A percentile compares a stretch with the other conserved stretches of the same genome.
Conservation (phyloP, 2,797 vertebrate species). For the Falco biarmicus region DNA sequence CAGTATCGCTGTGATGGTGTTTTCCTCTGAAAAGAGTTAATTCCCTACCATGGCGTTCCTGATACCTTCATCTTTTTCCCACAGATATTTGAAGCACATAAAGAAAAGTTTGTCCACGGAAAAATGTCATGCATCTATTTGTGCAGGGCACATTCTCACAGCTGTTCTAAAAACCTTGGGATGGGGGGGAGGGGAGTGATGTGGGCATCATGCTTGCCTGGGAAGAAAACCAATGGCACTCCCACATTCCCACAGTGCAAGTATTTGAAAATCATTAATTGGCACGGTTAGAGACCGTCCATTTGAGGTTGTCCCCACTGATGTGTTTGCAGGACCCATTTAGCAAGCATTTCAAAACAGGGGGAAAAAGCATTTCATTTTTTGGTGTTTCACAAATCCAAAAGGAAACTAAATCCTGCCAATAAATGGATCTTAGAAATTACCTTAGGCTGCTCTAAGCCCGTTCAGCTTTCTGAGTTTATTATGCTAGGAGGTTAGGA, state of each 20-base stretch:
- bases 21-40: background rate
- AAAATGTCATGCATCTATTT: background rate
- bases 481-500: background rate
- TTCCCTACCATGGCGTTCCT: background rate
- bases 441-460: background rate
- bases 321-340: background rate
- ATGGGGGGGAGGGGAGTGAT: background rate
- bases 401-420: background rate
- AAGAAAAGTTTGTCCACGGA: background rate
- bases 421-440: background rate
- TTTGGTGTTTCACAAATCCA: background rate
- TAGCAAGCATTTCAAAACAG: background rate
- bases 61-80: background rate
- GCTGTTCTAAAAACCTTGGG: background rate
- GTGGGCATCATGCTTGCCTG: background rate
- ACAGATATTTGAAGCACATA: background rate
- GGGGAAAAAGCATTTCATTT: background rate
- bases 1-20: rapidly evolving
- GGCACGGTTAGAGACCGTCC: background rate
- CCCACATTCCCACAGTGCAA: background rate
- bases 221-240: conserved; percentile 4
- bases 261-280: background rate
- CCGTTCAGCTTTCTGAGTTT: background rate
- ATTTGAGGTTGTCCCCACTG: rapidly evolving
- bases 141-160: background rate